A percentile compares a stretch with the other conserved stretches of the same genome.
phyloP scores from a whole-genome alignment of 2,797 vertebrate species.

The Dipus sagitta region DNA sequence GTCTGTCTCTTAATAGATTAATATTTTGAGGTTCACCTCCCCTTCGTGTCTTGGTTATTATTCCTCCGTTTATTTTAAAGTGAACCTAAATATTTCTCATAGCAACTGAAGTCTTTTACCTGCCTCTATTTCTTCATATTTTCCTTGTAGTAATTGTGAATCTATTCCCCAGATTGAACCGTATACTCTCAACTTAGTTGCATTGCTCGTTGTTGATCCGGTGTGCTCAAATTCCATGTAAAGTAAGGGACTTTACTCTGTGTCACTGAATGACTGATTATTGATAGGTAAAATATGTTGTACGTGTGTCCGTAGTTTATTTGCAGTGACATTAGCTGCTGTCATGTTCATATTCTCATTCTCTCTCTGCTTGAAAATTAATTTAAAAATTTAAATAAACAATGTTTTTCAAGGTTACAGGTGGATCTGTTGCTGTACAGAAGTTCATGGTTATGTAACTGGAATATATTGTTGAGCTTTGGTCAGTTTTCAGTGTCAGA shows the following conservation, averaged over 20 bases:
- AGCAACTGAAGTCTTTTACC: neutral
- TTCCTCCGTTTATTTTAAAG: conserved; percentile 47
- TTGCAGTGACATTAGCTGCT: too few relatives aligned
- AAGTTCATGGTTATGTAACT: neutral
- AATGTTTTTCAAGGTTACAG: neutral
- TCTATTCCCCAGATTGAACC: neutral
- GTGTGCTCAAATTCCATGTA: neutral
- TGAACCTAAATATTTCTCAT: conserved; percentile 33
- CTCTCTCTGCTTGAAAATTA: too few relatives aligned
- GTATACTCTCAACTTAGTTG: neutral
- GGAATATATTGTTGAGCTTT: neutral
- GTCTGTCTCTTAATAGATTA: neutral
- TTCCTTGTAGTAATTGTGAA: neutral
- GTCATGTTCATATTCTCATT: too few relatives aligned
- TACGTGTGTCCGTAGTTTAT: too few relatives aligned
- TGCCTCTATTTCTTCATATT: neutral
- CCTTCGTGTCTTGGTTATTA: neutral
- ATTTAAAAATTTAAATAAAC: neutral
- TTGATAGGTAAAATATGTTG: neutral
- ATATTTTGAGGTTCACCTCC: neutral
- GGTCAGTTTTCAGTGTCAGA: conserved; percentile 9
- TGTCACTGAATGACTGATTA: neutral
- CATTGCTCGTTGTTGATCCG: neutral
- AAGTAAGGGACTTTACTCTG: neutral
- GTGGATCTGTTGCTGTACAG: neutral